Evolutionary conservation across 2,797 vertebrate species (phyloP), one percentile per base, ranked within the genome.

Genomic region (Taenioides sp.): DNA sequence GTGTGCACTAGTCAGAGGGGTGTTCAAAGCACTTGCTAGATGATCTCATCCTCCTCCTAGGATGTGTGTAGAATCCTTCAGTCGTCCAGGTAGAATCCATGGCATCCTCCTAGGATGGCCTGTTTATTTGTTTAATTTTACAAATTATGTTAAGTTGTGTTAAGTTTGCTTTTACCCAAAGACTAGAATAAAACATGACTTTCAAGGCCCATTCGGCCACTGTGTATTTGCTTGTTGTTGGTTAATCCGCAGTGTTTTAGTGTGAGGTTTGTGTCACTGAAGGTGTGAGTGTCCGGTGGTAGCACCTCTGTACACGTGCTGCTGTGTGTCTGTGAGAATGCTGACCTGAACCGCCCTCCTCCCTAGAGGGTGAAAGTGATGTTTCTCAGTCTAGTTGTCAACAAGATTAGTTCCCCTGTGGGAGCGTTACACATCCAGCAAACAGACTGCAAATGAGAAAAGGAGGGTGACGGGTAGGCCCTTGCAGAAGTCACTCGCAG

Each of bases 361-460:
- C 83, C 84, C 80, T 79, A 50, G 59, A 70, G 80, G 77, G 70
- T 66, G 72, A 76, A 17, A 62, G 81, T 80, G 90, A 87, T 85
- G 89, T 85, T 89, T 87, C 87, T 87, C 85, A 90, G 83, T 89
- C 84, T 77, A 80, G 85, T 89, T 89, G 89, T 91, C 87, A 89
- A 89, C 89, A 83, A 86, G 80, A 89, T 89, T 88, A 90, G 86
- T 89, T 87, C 80, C 86, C 84, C 84, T 71, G 81, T 82, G 78
- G 84, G 87, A 86, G 78, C 40, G 86, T 86, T 82, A 76, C 84
- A 87, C 83, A 74, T 67, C 83, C 84, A 67, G 74, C 75, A 69
- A 86, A 85, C 86, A 87, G 67, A 34, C 78, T 31, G 77, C 75
- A 75, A 76, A 81, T 70, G 77, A 86, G 80, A 77, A 69, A 80